phyloP scores from a whole-genome alignment of 1,140 invertebrate genomes.

The Bombus affinis region DNA sequence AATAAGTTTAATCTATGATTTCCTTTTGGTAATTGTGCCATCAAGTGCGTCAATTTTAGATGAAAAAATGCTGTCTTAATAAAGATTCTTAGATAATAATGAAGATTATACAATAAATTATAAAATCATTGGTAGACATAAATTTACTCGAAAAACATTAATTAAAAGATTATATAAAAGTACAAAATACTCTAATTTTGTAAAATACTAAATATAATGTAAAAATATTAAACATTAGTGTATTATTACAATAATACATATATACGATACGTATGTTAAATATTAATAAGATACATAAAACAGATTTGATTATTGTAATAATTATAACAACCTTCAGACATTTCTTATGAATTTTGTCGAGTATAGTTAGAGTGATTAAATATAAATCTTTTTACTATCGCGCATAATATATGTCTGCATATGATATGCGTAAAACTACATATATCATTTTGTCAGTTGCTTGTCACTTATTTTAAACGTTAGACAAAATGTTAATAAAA shows the following conservation, averaged over 20 bases:
- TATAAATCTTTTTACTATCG: too few relatives aligned
- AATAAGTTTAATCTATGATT: constrained; percentile 37
- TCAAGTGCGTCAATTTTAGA: constrained; percentile 58
- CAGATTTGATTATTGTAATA: background rate
- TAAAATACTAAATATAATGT: background rate
- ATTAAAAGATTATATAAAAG: background rate
- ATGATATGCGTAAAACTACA: background rate
- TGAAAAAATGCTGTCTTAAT: constrained; percentile 43
- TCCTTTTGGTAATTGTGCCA: constrained; percentile 44
- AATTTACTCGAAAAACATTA: background rate
- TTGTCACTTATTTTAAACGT: background rate
- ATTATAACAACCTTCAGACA: too few relatives aligned
- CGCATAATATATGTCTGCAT: too few relatives aligned
- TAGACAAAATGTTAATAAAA: background rate
- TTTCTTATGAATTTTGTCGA: background rate
- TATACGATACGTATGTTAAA: background rate
- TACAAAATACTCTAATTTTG: background rate
- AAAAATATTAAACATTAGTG: background rate
- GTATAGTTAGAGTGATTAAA: too few relatives aligned
- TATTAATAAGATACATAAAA: too few relatives aligned
- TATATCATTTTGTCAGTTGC: background rate
- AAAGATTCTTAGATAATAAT: constrained; percentile 42
- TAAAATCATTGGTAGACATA: constrained; percentile 14
- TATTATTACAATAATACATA: background rate
- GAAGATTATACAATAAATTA: background rate